Percentiles rank a stretch among this genome's conserved stretches.
Evolutionary conservation across 2,797 vertebrate genomes (phyloP).

Genomic region (Anguilla pacifica): DNA sequence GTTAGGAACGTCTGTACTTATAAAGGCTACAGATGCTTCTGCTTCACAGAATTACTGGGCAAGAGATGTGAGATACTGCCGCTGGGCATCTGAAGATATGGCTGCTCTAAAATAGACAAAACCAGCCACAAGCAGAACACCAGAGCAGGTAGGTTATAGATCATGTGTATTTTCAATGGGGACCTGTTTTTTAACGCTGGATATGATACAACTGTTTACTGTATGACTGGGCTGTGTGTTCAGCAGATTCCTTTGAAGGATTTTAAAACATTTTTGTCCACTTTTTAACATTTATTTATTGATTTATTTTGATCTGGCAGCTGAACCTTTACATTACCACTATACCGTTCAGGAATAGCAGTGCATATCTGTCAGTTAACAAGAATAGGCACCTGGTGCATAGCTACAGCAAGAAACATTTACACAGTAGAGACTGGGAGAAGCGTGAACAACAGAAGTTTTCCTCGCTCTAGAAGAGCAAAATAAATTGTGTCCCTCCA

Average conservation of each 20-base stretch:
- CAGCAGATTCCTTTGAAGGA: neutral
- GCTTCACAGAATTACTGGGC: conserved; percentile 53
- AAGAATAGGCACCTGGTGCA: neutral
- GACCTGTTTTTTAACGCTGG: neutral
- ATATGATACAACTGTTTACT: neutral
- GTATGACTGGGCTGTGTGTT: neutral
- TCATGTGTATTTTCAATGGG: neutral
- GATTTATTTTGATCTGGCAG: neutral
- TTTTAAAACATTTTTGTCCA: neutral
- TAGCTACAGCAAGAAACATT: neutral
- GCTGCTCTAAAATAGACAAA: conserved; percentile 20
- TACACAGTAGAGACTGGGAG: neutral
- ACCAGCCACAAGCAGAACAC: neutral
- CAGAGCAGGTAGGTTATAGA: neutral
- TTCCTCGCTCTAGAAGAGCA: no score
- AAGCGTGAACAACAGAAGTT: no score
- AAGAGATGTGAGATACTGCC: conserved; percentile 50
- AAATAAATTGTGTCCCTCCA: no score
- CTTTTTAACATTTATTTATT: neutral
- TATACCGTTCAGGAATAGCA: neutral
- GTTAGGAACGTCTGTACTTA: conserved; percentile 56
- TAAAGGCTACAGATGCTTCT: conserved; percentile 33
- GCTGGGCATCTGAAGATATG: conserved; percentile 42
- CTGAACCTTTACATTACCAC: neutral
- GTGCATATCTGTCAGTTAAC: neutral